Evolutionary conservation across 2,113 vertebrate genomes (phyloP).

Genomic region (Petrocephalus microphthalmus): DNA sequence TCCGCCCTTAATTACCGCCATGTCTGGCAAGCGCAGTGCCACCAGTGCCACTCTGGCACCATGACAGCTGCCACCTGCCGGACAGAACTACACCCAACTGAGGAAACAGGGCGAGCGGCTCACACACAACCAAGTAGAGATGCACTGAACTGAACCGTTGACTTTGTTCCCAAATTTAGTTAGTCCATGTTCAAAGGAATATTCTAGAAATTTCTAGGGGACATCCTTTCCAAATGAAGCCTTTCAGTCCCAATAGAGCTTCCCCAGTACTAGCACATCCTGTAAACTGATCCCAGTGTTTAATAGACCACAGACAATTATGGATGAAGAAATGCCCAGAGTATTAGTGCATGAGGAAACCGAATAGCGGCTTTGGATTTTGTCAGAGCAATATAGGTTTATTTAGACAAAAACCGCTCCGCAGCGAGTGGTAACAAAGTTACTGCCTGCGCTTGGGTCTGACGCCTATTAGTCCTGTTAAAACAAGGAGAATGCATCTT

Average conservation of each 20-base stretch:
- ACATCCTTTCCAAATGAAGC: not conserved
- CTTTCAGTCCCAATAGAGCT: not conserved
- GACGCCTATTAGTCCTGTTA: not conserved
- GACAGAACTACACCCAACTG: not conserved
- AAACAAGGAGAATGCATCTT: not conserved
- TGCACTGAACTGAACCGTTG: not conserved
- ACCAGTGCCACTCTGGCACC: not conserved
- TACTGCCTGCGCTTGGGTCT: not conserved
- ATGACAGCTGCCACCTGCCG: constrained; percentile 4
- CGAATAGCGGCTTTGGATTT: not conserved
- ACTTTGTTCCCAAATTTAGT: not conserved
- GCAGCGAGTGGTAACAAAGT: constrained; percentile 2
- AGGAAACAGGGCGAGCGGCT: not conserved
- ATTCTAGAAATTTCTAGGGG: not conserved
- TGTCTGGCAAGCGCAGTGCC: not conserved
- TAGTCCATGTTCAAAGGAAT: not conserved
- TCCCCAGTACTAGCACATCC: not conserved
- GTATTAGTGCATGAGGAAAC: not conserved
- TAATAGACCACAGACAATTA: not conserved
- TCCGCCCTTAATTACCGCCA: constrained; percentile 14
- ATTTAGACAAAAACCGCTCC: not conserved
- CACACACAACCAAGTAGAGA: not conserved
- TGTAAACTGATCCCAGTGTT: not conserved
- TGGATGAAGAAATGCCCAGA: not conserved
- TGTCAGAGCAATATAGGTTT: not conserved